Evolutionary conservation across 1,140 invertebrate species (phyloP), one percentile per base, ranked within the genome.

Genomic region (Planococcus citri): DNA sequence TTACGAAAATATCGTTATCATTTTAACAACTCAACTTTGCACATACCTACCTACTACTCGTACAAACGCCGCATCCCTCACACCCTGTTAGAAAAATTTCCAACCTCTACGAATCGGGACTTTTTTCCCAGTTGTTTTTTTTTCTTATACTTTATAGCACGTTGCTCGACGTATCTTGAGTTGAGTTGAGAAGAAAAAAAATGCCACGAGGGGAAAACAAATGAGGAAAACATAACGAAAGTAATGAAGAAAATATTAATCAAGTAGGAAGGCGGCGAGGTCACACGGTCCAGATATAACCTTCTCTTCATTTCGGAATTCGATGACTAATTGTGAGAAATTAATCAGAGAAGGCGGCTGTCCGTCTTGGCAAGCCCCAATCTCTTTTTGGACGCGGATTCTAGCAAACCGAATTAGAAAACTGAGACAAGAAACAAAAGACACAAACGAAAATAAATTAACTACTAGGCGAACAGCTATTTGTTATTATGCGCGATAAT

Each of bases 201-300:
- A 51, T 51, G n/a, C 41, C 12, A 20, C 41, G 41, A 14, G 41
- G n/a, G 41, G 41, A 17, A 33, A 51, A 51, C 41, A 51, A 51
- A 51, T 51, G 41, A 51, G 41, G 41, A 51, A 51, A 51, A 51
- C 41, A 37, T 37, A 51, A 51, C 41, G 41, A 51, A 51, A 51
- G 41, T 51, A 51, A 51, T 51, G 41, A 51, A 51, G 41, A 51
- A 51, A 51, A 51, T 51, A 51, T 51, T 51, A 51, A 51, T 51
- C 41, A 51, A 51, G n/a, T 20, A 20, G 41, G n/a, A 20, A 51
- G 41, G 41, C 41, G 41, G 41, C 41, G 41, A 51, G 41, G 41
- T 51, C 41, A 51, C 41, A 51, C 41, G 41, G 41, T 51, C 41
- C 41, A 51, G 41, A 51, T 51, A 51, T 51, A 51, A 51, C 41